These are phyloP conservation scores for Xylocopa sonorina DNA, from an alignment of 1,140 invertebrate species.

Conservation along the genomic window DNA sequence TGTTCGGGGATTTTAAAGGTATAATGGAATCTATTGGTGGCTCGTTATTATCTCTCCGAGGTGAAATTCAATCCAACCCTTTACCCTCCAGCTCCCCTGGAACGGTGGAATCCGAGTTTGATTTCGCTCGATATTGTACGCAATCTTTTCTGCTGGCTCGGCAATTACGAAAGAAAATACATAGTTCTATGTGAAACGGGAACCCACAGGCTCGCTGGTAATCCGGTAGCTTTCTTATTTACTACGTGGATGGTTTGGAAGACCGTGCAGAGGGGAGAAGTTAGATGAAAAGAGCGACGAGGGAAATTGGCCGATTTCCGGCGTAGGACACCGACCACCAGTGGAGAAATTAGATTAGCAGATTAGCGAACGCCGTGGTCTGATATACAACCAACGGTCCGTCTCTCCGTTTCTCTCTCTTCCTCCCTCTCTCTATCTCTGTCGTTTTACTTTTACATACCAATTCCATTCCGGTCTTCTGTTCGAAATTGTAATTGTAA, in stretches of 20 bases:
- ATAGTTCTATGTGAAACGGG: neutral
- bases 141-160: neutral
- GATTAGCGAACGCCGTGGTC: constrained; percentile 48
- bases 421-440: neutral
- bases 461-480: constrained; percentile 50
- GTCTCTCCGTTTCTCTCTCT: neutral
- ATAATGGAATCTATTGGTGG: constrained; percentile 27
- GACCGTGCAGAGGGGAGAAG: neutral
- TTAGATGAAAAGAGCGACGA: neutral
- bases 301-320: constrained; percentile 56
- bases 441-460: constrained; percentile 54
- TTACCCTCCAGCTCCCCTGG: neutral
- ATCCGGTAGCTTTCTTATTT: constrained; percentile 15
- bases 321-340: constrained; percentile 14
- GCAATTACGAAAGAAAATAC: neutral
- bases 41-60: constrained; percentile 13
- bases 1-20: constrained; percentile 11
- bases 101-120: neutral
- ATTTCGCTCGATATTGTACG: constrained; percentile 1
- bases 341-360: constrained; percentile 55
- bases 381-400: constrained; percentile 31
- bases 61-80: constrained; percentile 7
- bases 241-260: neutral
- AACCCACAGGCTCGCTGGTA: neutral
- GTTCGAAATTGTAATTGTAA: constrained; percentile 58